Base-by-base conservation (phyloP, 1,140 invertebrate genomes). In the Pteromalus puparum region DNA sequence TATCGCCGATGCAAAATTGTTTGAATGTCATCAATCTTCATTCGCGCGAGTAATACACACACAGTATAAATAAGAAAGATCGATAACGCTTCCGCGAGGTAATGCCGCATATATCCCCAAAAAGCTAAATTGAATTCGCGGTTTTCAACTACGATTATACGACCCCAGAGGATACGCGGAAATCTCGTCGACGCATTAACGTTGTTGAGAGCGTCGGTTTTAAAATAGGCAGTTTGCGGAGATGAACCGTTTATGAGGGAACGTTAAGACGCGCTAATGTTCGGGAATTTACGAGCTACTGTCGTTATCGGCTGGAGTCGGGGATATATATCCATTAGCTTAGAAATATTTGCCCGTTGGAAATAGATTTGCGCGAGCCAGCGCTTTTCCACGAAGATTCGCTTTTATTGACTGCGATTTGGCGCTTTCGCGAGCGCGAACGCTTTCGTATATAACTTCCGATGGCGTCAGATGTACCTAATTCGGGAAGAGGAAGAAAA, bases 181-280 rank as follows among this genome's bases (percentile, higher is more conserved):
- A n/a, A 61, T 61, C 53, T 61, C 5, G 21, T n/a, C 53, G 21
- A 5, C 18, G 53, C 53, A 61, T 61, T 61, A 61, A 61, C 53
- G 7, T 61, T 61, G 53, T 53, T 21, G 6, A 7, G 53, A 61
- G 7, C 53, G 53, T n/a, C 21, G 53, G 53, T 73, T 73, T 65
- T 73, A 76, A 48, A 46, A 76, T 76, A 48, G 74, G 28, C 6
- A 80, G 53, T 68, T 70, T 80, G 34, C 12, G 4, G 21, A 42
- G 30, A 68, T 24, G 78, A 80, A 53, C 12, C 28, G 46, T 80
- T 80, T 80, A 80, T 70, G 61, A 65, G 78, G 3, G n/a, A 38
- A 21, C 30, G 3, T 70, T 34, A 53, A n/a, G 28, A 42, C 28
- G 30, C 28, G 28, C 28, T 65, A 30, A 78, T 46, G 38, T 80